Conservation (phyloP, 2,797 vertebrate species). For the Margarornis squamiger region DNA sequence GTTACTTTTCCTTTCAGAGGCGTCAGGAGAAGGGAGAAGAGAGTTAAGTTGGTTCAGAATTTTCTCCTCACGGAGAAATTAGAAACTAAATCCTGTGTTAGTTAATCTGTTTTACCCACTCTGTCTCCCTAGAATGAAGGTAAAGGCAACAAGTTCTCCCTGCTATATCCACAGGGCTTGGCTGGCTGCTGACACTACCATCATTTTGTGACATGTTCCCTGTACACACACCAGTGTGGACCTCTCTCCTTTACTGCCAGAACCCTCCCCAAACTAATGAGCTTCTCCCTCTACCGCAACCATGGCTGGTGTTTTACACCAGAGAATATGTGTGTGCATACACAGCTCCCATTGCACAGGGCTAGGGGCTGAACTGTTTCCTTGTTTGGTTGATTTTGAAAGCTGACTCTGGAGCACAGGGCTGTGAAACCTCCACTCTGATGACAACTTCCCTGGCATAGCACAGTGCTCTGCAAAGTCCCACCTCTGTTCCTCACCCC, state of each 20-base stretch:
- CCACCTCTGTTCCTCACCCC: background rate
- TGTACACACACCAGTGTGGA: background rate
- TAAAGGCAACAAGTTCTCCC: background rate
- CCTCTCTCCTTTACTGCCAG: background rate
- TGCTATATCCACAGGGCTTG: background rate
- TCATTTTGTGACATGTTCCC: background rate
- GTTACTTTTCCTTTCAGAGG: conserved; percentile 8
- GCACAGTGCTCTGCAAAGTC: background rate
- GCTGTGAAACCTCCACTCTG: background rate
- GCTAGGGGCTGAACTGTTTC: background rate
- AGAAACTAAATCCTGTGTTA: background rate
- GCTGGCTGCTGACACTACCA: background rate
- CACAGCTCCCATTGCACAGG: background rate
- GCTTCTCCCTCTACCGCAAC: background rate
- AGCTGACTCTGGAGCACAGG: background rate
- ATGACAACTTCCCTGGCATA: rapidly evolving
- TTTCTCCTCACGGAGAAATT: background rate
- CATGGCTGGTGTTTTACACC: background rate
- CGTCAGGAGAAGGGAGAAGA: background rate
- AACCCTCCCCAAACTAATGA: background rate
- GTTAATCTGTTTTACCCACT: background rate
- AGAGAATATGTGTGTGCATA: background rate
- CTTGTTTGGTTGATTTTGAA: background rate
- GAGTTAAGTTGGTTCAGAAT: background rate
- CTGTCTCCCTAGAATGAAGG: background rate